These are phyloP conservation scores for Trichopoda pennipes DNA, from an alignment of 2,888 invertebrate species.

Conservation along the genomic window DNA sequence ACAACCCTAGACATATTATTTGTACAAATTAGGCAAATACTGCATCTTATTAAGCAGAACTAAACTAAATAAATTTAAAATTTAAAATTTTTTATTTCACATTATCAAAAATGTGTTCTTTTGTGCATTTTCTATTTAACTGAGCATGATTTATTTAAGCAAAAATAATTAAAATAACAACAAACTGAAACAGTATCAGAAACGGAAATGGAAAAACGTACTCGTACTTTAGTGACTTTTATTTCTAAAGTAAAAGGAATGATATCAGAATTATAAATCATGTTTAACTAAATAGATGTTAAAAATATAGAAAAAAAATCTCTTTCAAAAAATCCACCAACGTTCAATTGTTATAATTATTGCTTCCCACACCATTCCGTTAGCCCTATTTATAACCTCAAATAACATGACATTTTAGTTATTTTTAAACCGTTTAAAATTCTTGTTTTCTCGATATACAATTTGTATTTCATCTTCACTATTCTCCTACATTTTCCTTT, in stretches of 20 bases:
- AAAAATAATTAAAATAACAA: neutral
- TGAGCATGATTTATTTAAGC: slow-evolving; percentile 70
- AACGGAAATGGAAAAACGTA: too few relatives aligned
- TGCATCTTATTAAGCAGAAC: slow-evolving; percentile 66
- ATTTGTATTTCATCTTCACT: neutral
- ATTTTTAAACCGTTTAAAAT: slow-evolving; percentile 11
- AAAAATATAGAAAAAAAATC: slow-evolving; percentile 68
- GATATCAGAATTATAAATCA: slow-evolving; percentile 57
- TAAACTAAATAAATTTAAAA: slow-evolving; percentile 44
- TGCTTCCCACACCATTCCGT: slow-evolving; percentile 82
- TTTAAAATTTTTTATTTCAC: neutral
- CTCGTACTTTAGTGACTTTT: neutral
- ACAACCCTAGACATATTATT: slow-evolving; percentile 73
- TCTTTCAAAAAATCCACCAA: slow-evolving; percentile 75
- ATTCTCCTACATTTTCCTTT: slow-evolving; percentile 6
- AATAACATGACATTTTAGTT: slow-evolving; percentile 66
- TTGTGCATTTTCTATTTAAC: slow-evolving; percentile 78
- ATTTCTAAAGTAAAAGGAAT: neutral
- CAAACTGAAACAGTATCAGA: too few relatives aligned
- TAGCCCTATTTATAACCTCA: slow-evolving; percentile 78
- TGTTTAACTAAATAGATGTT: slow-evolving; percentile 61
- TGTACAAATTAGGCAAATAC: slow-evolving; percentile 68
- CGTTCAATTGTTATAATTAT: slow-evolving; percentile 81
- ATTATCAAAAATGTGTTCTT: slow-evolving; percentile 62
- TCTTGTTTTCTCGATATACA: neutral